A percentile compares a stretch with the other conserved stretches of the same genome.
Conservation (phyloP, 2,797 vertebrate genomes). For the Spinibarbus caldwelli region DNA sequence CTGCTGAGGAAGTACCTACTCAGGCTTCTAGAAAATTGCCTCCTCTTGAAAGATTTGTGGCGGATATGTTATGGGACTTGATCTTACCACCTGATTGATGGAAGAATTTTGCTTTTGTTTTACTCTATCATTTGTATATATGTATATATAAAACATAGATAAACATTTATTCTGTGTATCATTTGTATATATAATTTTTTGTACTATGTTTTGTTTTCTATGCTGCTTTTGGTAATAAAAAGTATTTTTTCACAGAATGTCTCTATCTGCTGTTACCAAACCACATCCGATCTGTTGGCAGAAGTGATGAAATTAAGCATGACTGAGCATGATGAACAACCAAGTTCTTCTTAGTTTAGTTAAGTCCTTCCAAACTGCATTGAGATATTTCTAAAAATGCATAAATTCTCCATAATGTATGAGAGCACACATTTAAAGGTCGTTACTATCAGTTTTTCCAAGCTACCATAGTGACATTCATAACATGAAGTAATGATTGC, state of each 20-base stretch:
- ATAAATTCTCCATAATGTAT: neutral
- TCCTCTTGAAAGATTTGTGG: neutral
- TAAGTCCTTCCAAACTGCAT: neutral
- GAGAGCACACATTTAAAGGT: neutral
- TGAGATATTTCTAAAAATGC: neutral
- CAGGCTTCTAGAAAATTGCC: conserved; percentile 1
- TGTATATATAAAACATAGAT: too few species aligned
- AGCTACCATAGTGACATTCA: neutral
- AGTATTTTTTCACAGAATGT: neutral
- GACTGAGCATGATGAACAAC: neutral
- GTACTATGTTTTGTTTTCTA: neutral
- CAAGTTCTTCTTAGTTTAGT: neutral
- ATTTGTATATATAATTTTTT: too few species aligned
- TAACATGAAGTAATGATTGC: neutral
- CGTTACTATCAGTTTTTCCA: neutral
- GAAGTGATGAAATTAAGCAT: neutral
- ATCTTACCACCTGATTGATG: neutral
- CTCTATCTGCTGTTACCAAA: neutral
- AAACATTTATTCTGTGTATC: too few species aligned
- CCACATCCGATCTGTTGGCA: neutral
- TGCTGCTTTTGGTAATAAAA: neutral
- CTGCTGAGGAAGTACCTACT: neutral
- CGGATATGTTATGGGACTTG: neutral
- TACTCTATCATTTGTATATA: neutral
- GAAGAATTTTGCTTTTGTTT: neutral